Evolutionary conservation across 1,140 invertebrate species (phyloP).

Genomic region (Psix sp.): DNA sequence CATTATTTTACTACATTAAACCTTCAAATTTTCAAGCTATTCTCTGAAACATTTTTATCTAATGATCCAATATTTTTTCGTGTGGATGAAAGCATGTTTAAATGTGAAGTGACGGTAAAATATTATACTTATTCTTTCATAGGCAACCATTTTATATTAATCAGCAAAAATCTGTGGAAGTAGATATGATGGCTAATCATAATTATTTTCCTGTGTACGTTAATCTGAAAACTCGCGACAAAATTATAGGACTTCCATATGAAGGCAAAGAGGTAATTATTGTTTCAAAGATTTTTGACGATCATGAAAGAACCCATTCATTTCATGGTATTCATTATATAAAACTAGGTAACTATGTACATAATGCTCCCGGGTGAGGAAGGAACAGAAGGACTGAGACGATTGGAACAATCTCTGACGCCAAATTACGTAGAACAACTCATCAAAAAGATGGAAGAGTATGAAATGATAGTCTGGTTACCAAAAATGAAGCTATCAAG

Average conservation of each 20-base stretch:
- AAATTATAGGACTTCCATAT: constrained; percentile 85
- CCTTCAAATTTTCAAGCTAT: no score
- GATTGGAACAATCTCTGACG: constrained; percentile 77
- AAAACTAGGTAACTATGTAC: constrained; percentile 80
- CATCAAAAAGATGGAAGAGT: constrained; percentile 74
- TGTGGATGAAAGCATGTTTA: not conserved
- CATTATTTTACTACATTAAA: no score
- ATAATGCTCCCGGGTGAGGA: constrained; percentile 81
- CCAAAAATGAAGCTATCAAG: constrained; percentile 83
- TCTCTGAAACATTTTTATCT: no score
- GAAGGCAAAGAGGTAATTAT: constrained; percentile 76
- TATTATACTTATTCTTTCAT: constrained; percentile 17
- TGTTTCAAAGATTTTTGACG: not conserved
- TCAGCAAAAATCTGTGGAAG: constrained; percentile 73
- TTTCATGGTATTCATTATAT: not conserved
- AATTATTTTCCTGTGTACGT: constrained; percentile 79
- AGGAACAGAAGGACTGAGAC: constrained; percentile 71
- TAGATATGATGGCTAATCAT: constrained; percentile 83
- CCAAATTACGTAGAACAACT: constrained; percentile 76
- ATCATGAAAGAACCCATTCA: no score
- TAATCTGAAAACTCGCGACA: constrained; percentile 77
- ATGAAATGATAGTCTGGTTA: constrained; percentile 78
- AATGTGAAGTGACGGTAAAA: not conserved
- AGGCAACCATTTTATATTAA: constrained; percentile 75
- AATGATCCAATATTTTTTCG: no score